Evolutionary conservation across 2,113 vertebrate genomes (phyloP).

Genomic region (Penelope pileata): DNA sequence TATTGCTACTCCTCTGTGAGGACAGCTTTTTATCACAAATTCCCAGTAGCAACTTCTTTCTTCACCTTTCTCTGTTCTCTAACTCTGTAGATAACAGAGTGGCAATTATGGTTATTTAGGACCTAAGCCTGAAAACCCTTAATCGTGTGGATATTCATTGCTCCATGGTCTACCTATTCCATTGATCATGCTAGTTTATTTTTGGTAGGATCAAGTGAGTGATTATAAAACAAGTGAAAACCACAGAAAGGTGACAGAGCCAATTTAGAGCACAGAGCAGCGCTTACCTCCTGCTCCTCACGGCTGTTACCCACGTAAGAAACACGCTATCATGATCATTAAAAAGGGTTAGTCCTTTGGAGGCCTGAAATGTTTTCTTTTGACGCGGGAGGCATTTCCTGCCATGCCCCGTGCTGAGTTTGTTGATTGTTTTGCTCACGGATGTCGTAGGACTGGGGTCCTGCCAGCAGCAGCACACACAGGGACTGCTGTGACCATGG

Average conservation of each 20-base stretch:
- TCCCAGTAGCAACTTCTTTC: not conserved
- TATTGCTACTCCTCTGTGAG: not conserved
- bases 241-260: slow-evolving; percentile 2
- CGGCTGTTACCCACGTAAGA: not conserved
- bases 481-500: accelerated
- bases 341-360: not conserved
- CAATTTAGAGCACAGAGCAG: not conserved
- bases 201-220: slow-evolving; percentile 39
- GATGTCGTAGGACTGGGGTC: not conserved
- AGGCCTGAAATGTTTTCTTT: not conserved
- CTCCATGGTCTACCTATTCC: slow-evolving; percentile 18
- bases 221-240: slow-evolving; percentile 47
- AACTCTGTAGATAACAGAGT: not conserved
- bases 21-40: not conserved
- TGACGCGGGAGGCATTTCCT: not conserved
- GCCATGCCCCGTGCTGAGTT: accelerated
- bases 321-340: not conserved
- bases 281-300: accelerated
- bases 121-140: slow-evolving; percentile 29
- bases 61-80: slow-evolving; percentile 1
- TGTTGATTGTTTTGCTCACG: not conserved
- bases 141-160: slow-evolving; percentile 40
- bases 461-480: accelerated
- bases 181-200: slow-evolving; percentile 24
- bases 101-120: slow-evolving; percentile 43